Conservation (phyloP, 2,113 vertebrate genomes). For the Tretioscincus oriximinensis region DNA sequence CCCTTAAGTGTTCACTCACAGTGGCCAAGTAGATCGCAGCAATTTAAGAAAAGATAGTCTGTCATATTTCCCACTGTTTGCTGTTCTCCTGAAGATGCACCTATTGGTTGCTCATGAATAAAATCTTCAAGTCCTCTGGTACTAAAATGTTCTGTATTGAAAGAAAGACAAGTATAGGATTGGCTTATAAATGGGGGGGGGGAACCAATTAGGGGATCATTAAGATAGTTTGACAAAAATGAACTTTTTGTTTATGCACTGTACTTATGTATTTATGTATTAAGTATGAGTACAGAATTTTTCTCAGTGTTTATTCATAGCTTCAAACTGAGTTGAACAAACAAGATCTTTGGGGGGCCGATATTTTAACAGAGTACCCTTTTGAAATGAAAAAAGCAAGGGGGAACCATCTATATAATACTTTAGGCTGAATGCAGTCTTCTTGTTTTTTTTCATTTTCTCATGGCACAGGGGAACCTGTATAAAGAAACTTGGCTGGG, state of each 20-base stretch:
- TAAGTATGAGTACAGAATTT: slow-evolving; percentile 7
- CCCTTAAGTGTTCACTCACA: too few species aligned
- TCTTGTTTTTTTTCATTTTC: slow-evolving; percentile 39
- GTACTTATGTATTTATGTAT: not conserved
- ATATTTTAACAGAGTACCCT: slow-evolving; percentile 9
- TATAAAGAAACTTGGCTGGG: slow-evolving; percentile 50
- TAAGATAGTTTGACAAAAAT: not conserved
- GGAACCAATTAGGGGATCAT: not conserved
- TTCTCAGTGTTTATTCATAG: not conserved
- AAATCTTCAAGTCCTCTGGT: too few species aligned
- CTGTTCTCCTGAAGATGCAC: too few species aligned
- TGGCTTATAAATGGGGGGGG: too few species aligned
- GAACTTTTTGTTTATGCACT: slow-evolving; percentile 21
- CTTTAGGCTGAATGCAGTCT: slow-evolving; percentile 16
- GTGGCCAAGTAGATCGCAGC: too few species aligned
- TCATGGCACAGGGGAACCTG: slow-evolving; percentile 43
- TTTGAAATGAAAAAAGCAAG: slow-evolving; percentile 27
- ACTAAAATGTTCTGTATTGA: too few species aligned
- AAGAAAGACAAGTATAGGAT: too few species aligned
- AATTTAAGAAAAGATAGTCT: too few species aligned
- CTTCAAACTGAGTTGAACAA: slow-evolving; percentile 30
- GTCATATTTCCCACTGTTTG: too few species aligned
- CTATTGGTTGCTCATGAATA: too few species aligned
- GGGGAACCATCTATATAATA: not conserved
- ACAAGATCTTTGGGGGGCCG: not conserved